A percentile compares a stretch with the other conserved stretches of the same genome.
Evolutionary conservation across 2,888 invertebrate genomes (phyloP).

Genomic region (Dascillus cervinus): DNA sequence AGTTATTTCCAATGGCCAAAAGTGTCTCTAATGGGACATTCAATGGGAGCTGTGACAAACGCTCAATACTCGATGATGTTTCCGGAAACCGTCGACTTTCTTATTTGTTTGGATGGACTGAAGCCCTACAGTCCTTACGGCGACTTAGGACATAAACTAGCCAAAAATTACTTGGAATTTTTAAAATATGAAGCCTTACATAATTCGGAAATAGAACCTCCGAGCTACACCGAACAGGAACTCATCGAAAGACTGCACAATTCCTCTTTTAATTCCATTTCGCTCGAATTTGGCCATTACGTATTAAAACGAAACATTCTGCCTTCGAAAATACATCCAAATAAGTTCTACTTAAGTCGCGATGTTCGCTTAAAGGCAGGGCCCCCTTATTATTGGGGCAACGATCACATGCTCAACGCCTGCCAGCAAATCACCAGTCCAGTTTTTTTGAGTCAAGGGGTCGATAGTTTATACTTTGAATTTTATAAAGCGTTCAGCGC

Average conservation of each 20-base stretch:
- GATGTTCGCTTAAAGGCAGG: constrained; percentile 55
- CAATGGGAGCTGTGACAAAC: constrained; percentile 56
- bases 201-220: constrained; percentile 38
- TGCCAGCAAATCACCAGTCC: constrained; percentile 5
- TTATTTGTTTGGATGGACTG: constrained; percentile 51
- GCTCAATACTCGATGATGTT: constrained; percentile 55
- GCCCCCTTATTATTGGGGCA: constrained; percentile 40
- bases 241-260: constrained; percentile 47
- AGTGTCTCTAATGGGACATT: constrained; percentile 61
- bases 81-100: constrained; percentile 53
- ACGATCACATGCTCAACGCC: constrained; percentile 1
- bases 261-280: constrained; percentile 49
- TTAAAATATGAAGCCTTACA: constrained; percentile 39
- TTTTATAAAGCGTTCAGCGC: too few species aligned
- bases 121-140: too few species aligned
- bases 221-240: constrained; percentile 53
- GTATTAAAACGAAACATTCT: constrained; percentile 49
- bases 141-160: too few species aligned
- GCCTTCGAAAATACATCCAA: constrained; percentile 46
- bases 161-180: constrained; percentile 43
- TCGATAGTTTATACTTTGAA: too few species aligned
- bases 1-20: constrained; percentile 62
- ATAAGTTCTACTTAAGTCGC: constrained; percentile 53
- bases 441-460: constrained; percentile 6
- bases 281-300: constrained; percentile 46